Percentiles rank a stretch among this genome's conserved stretches.
These are phyloP conservation scores for Etheostoma spectabile DNA, from an alignment of 2,113 vertebrate species.

Conservation along the genomic window DNA sequence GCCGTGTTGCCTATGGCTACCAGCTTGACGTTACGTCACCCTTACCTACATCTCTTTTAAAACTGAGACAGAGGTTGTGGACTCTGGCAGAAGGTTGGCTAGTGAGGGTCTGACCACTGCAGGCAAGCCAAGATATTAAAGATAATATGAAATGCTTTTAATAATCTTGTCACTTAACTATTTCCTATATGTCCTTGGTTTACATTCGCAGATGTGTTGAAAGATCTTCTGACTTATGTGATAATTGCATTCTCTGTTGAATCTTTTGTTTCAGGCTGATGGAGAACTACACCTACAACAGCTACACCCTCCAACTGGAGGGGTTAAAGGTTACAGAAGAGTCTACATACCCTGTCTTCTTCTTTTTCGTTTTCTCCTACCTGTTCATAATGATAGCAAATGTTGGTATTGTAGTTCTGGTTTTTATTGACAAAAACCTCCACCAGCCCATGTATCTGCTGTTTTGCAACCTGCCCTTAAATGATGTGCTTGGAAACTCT, in stretches of 20 bases:
- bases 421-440: slow-evolving; percentile 54
- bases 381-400: slow-evolving; percentile 64
- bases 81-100: not conserved
- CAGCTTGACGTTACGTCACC: not conserved
- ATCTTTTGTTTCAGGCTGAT: slow-evolving; percentile 29
- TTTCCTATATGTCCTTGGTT: not conserved
- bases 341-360: slow-evolving; percentile 62
- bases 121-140: not conserved
- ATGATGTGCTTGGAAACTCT: slow-evolving; percentile 69
- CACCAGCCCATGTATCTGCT: slow-evolving; percentile 78
- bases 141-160: not conserved
- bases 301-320: slow-evolving; percentile 65
- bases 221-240: not conserved
- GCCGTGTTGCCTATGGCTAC: not conserved
- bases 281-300: slow-evolving; percentile 55
- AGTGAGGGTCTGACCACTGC: not conserved
- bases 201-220: not conserved
- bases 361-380: slow-evolving; percentile 65
- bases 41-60: not conserved
- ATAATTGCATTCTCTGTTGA: not conserved
- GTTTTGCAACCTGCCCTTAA: slow-evolving; percentile 71
- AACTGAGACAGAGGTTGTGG: not conserved
- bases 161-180: not conserved
- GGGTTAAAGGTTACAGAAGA: slow-evolving; percentile 61
- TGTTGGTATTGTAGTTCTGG: slow-evolving; percentile 50